Base-by-base conservation (phyloP, 2,113 vertebrate species). In the Colius striatus region DNA sequence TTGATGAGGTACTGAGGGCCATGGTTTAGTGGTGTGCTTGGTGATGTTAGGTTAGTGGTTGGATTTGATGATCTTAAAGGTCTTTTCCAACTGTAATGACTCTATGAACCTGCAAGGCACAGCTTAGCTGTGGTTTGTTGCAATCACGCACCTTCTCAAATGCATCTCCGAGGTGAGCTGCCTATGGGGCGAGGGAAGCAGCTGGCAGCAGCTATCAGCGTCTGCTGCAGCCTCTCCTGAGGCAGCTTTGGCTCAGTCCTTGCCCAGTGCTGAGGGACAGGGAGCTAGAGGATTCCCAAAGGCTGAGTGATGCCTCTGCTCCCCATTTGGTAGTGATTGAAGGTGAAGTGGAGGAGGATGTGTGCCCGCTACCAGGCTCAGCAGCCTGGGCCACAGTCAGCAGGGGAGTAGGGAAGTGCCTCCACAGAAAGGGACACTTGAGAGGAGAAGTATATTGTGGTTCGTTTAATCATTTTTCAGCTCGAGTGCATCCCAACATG, bases 291-390 rank as follows among this genome's bases (percentile, higher is more conserved):
- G 7, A 34, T 90, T 45, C 55, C 65, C 15, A 0, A 57, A 54
- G 74, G 47, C n/a, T 3, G 0, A 4, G 61, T 67, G 30, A 36
- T 0, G 0, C 10, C 25, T 26, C 50, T 54, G 18, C 16, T 73
- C 17, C 20, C 1, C 2, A 0, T 13, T 22, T 19, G 6, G 11
- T 1, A 0, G 26, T 22, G 72, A n/a, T 36, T 8, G 3, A 0
- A 29, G 43, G 36, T 34, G 36, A 51, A 20, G 60, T 13, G 63
- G 16, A 88, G 71, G 79, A 76, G 55, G 34, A 20, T 41, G 2
- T 5, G 0, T 34, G 45, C 45, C 89, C 75, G 70, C 63, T 80
- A 50, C 79, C 75, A 93, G 75, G 79, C 83, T 88, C 70, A 80
- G 23, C 62, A 63, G 11, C 38, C 16, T 2, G 0, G 29, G 27